phyloP scores from a whole-genome alignment of 2,888 invertebrate genomes.

The Anticlea derivata region DNA sequence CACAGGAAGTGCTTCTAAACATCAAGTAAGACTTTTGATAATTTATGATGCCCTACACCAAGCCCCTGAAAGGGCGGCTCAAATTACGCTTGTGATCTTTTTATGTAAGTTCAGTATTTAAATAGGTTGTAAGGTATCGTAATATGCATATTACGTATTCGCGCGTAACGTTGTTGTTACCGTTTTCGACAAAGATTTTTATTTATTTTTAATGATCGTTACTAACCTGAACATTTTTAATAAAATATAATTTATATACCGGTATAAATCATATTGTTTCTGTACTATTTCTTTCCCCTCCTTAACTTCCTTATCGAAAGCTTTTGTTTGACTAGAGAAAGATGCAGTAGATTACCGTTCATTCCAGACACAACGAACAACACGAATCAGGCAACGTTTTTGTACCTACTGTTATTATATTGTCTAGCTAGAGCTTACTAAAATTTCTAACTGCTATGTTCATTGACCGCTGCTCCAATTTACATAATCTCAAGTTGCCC shows the following conservation, averaged over 20 bases:
- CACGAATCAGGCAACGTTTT: conserved; percentile 19
- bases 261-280: conserved; percentile 68
- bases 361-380: conserved; percentile 29
- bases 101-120: conserved; percentile 81
- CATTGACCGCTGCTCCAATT: conserved; percentile 44
- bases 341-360: conserved; percentile 7
- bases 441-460: conserved; percentile 40
- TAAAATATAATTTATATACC: conserved; percentile 80
- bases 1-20: conserved; percentile 93
- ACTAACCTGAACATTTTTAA: conserved; percentile 77
- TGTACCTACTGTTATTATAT: conserved; percentile 25
- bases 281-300: conserved; percentile 39
- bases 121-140: conserved; percentile 82
- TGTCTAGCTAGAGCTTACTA: conserved; percentile 26
- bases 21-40: conserved; percentile 74
- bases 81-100: conserved; percentile 82
- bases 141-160: conserved; percentile 83
- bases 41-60: conserved; percentile 79
- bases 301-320: conserved; percentile 26
- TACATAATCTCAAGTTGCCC: conserved; percentile 28
- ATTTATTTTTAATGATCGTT: conserved; percentile 76
- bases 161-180: conserved; percentile 59
- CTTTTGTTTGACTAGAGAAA: conserved; percentile 1
- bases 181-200: conserved; percentile 78
- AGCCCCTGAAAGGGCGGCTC: conserved; percentile 73